A percentile compares a stretch with the other conserved stretches of the same genome.
phyloP scores from a whole-genome alignment of 2,888 invertebrate species.

The Tubiluchus corallicola region DNA sequence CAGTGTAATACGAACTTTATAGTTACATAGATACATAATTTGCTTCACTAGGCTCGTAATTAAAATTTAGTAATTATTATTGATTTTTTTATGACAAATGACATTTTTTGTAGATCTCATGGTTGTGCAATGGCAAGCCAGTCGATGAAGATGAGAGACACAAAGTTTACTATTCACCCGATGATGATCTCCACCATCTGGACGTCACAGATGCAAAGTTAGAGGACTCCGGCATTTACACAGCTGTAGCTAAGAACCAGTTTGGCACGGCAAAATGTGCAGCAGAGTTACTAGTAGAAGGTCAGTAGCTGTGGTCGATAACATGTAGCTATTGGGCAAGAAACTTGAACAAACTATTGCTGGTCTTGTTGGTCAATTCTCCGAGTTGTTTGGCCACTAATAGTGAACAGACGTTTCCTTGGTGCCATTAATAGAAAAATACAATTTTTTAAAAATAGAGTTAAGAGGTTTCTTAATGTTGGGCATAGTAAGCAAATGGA shows the following conservation, averaged over 20 bases:
- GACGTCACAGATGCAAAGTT: constrained; percentile 18
- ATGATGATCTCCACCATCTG: constrained; percentile 18
- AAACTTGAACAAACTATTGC: too few species aligned
- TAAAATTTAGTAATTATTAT: constrained; percentile 1
- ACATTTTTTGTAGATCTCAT: constrained; percentile 15
- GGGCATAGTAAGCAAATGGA: too few species aligned
- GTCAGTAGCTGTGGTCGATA: too few species aligned
- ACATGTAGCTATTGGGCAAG: too few species aligned
- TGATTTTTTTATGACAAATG: too few species aligned
- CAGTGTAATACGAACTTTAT: too few species aligned
- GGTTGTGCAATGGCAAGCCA: constrained; percentile 21
- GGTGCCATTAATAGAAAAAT: too few species aligned
- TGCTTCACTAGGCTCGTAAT: background rate
- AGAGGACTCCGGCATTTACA: constrained; percentile 14
- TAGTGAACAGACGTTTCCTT: too few species aligned
- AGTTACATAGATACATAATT: constrained; percentile 1
- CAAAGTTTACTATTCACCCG: constrained; percentile 6
- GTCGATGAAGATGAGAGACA: constrained; percentile 19
- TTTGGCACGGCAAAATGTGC: constrained; percentile 13
- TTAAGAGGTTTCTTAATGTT: too few species aligned
- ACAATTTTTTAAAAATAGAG: too few species aligned
- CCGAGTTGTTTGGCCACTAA: too few species aligned
- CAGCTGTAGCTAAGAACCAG: constrained; percentile 14
- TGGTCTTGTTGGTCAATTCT: too few species aligned
- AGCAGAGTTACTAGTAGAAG: constrained; percentile 13